Base-by-base conservation (phyloP, 2,113 vertebrate genomes). In the Mellivora capensis region DNA sequence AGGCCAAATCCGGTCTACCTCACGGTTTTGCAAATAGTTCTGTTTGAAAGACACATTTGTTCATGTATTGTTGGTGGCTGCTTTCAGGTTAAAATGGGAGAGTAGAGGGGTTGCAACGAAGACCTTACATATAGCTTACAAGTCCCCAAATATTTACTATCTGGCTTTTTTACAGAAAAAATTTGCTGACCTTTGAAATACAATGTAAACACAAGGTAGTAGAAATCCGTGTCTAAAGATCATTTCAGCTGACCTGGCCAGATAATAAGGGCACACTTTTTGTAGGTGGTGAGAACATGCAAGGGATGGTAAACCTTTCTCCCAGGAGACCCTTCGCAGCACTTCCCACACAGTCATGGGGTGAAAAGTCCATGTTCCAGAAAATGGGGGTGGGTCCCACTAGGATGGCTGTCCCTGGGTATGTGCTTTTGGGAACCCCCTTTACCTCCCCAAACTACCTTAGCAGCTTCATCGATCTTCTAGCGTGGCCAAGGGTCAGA, bases 121-220 rank as follows among this genome's bases (percentile, higher is more conserved):
- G 20, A 20, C 11, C 7, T 69, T 37, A 61, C 0, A 0, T 8
- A 1, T 2, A 34, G 20, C 11, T n/a, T 12, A 3, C 3, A 59
- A 4, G 34, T 8, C n/a, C 29, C 39, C 10, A 17, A n/a, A 52
- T 47, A 9, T 29, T 42, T 39, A 17, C 54, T 2, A 0, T 0
- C 0, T 4, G 44, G 21, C 29, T 27, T 21, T 47, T 47, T 85
- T 25, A 47, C 1, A 71, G 54, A 69, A 84, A 61, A 64, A 21
- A 39, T 10, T n/a, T 25, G 31, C n/a, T 10, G 71, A 91, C n/a
- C 47, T 29, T 44, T 47, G 77, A 77, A 44, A 84, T 44, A 54
- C 67, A 74, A 62, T 18, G 29, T 12, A 21, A 69, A 54, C 61
- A 9, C 8, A 15, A 37, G 14, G 74, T 12, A 69, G 3, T 20